Evolutionary conservation across 2,888 invertebrate genomes (phyloP).

Genomic region (Scaptomyza cyrtandrae): DNA sequence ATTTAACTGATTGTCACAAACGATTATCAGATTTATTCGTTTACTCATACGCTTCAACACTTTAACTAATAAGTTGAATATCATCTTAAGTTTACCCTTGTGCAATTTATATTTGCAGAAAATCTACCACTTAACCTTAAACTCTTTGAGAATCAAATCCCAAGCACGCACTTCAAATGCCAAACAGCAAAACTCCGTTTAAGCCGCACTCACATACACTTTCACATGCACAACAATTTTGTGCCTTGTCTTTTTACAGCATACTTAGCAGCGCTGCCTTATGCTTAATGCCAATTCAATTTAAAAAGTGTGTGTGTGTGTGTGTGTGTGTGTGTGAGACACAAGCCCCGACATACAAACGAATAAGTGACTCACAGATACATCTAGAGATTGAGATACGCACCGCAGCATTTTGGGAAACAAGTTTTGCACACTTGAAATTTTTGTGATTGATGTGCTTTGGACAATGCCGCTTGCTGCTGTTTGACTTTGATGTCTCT

Average conservation of each 20-base stretch:
- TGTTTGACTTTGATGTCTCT: conserved; percentile 76
- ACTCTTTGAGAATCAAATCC: conserved; percentile 52
- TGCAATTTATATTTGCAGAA: conserved; percentile 34
- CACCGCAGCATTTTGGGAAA: conserved; percentile 70
- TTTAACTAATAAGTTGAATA: conserved; percentile 25
- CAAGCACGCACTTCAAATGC: conserved; percentile 61
- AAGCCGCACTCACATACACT: conserved; percentile 28
- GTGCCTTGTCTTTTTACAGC: conserved; percentile 61
- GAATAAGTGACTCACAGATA: conserved; percentile 15
- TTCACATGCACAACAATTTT: conserved; percentile 4
- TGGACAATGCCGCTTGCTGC: conserved; percentile 56
- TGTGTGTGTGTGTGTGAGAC: neutral
- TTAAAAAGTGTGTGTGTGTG: conserved; percentile 54
- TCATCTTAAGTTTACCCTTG: neutral
- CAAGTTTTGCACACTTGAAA: conserved; percentile 78
- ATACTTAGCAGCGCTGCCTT: conserved; percentile 69
- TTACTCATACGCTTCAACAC: neutral
- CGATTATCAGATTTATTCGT: neutral
- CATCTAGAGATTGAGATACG: conserved; percentile 52
- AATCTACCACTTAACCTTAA: conserved; percentile 41
- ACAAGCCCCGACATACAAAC: conserved; percentile 7
- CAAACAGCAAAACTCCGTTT: conserved; percentile 59
- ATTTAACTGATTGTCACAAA: neutral
- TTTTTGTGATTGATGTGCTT: conserved; percentile 77
- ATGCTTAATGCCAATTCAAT: conserved; percentile 77